A percentile compares a stretch with the other conserved stretches of the same genome.
Evolutionary conservation across 2,113 vertebrate species (phyloP).

Genomic region (Corapipo altera): DNA sequence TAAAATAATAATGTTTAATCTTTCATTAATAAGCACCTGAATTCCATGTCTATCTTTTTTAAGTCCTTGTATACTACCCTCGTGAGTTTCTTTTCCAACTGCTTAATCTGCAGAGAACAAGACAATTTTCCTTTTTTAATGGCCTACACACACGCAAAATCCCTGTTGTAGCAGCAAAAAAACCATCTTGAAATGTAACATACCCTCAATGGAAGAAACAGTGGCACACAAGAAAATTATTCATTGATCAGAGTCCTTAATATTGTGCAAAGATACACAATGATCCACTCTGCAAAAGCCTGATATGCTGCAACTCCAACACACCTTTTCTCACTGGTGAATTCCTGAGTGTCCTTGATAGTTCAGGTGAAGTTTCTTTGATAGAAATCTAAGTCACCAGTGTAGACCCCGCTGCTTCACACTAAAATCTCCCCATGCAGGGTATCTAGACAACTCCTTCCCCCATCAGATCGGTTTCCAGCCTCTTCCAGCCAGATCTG

Average conservation of each 20-base stretch:
- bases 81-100: not conserved
- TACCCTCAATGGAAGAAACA: not conserved
- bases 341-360: not conserved
- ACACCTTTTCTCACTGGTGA: not conserved
- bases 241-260: not conserved
- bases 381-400: not conserved
- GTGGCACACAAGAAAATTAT: not conserved
- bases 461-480: not conserved
- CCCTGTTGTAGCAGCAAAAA: not conserved
- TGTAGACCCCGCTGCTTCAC: not conserved
- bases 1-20: conserved; percentile 55
- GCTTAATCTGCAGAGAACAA: not conserved
- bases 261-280: not conserved
- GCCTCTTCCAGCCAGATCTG: not conserved
- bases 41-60: not conserved
- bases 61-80: not conserved
- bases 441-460: not conserved
- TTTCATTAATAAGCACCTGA: conserved; percentile 49
- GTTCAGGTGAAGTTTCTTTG: not conserved
- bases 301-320: not conserved
- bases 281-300: not conserved
- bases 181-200: not conserved
- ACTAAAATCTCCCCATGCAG: not conserved
- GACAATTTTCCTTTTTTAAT: not conserved
- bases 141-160: not conserved